A percentile compares a stretch with the other conserved stretches of the same genome.
phyloP scores from a whole-genome alignment of 2,113 vertebrate species.

The Podarcis cretensis region DNA sequence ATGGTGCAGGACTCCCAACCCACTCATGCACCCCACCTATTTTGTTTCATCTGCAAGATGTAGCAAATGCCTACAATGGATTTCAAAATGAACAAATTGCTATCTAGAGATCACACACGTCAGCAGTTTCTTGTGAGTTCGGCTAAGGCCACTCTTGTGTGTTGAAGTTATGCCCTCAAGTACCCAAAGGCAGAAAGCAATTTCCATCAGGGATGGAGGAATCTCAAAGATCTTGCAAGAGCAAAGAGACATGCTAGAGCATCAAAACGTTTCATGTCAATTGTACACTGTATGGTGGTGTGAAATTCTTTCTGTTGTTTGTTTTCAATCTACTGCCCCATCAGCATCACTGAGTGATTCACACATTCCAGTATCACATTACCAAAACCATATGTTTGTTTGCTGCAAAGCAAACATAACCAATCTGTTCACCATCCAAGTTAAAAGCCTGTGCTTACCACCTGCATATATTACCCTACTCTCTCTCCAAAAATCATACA shows the following conservation, averaged over 20 bases:
- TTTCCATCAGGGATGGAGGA: slow-evolving; percentile 66
- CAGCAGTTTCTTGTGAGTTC: slow-evolving; percentile 75
- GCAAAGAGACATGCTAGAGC: slow-evolving; percentile 43
- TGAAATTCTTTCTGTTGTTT: too few species aligned
- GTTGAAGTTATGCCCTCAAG: slow-evolving; percentile 65
- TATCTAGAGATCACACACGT: slow-evolving; percentile 52
- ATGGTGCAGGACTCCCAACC: neutral
- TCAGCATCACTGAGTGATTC: too few species aligned
- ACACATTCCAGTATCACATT: too few species aligned
- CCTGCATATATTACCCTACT: too few species aligned
- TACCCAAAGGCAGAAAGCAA: slow-evolving; percentile 71
- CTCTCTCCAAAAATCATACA: too few species aligned
- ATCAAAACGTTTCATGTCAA: neutral
- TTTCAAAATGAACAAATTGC: slow-evolving; percentile 61
- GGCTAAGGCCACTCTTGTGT: slow-evolving; percentile 65
- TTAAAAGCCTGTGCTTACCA: too few species aligned
- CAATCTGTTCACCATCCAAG: too few species aligned
- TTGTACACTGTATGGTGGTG: too few species aligned
- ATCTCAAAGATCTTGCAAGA: slow-evolving; percentile 57
- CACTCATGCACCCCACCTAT: slow-evolving; percentile 3
- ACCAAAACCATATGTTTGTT: too few species aligned
- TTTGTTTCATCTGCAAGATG: slow-evolving; percentile 17
- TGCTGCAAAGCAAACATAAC: too few species aligned
- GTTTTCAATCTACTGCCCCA: too few species aligned
- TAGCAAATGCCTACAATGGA: neutral